Evolutionary conservation across 2,888 invertebrate species (phyloP).

Genomic region (Drosophila greeni): DNA sequence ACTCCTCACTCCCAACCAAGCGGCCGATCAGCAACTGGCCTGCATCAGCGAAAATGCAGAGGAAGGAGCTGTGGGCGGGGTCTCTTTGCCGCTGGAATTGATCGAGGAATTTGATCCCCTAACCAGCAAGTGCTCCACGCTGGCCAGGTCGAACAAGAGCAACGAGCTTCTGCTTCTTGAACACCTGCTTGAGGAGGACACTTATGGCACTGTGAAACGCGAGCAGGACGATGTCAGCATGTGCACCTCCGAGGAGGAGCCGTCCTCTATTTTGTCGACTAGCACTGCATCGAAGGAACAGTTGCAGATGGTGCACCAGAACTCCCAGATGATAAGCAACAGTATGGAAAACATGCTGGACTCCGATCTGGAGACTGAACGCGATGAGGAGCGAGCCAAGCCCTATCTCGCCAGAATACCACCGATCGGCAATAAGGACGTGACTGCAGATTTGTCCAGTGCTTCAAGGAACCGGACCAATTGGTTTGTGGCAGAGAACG

Average conservation of each 20-base stretch:
- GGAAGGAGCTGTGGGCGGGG: conserved; percentile 69
- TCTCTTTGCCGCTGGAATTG: conserved; percentile 79
- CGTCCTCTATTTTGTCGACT: not conserved
- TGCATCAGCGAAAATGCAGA: conserved; percentile 55
- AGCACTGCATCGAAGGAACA: conserved; percentile 22
- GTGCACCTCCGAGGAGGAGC: conserved; percentile 79
- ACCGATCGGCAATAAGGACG: conserved; percentile 41
- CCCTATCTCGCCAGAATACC: conserved; percentile 65
- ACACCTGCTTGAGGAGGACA: conserved; percentile 84
- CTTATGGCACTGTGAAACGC: conserved; percentile 82
- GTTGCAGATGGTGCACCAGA: conserved; percentile 76
- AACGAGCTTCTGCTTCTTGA: conserved; percentile 84
- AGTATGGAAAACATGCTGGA: conserved; percentile 76
- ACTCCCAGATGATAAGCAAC: conserved; percentile 73
- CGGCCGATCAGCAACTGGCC: conserved; percentile 48
- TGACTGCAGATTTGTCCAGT: conserved; percentile 62
- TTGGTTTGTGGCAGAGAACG: conserved; percentile 74
- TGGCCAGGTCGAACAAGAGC: conserved; percentile 78
- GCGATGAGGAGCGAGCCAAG: conserved; percentile 47
- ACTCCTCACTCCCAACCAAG: conserved; percentile 61
- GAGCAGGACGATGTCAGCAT: conserved; percentile 78
- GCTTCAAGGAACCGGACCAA: conserved; percentile 72
- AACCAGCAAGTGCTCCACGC: conserved; percentile 65
- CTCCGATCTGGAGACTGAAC: conserved; percentile 19
- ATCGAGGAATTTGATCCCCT: conserved; percentile 86